These are phyloP conservation scores for Dascyllus trimaculatus DNA, from an alignment of 2,113 vertebrate species.

Conservation along the genomic window DNA sequence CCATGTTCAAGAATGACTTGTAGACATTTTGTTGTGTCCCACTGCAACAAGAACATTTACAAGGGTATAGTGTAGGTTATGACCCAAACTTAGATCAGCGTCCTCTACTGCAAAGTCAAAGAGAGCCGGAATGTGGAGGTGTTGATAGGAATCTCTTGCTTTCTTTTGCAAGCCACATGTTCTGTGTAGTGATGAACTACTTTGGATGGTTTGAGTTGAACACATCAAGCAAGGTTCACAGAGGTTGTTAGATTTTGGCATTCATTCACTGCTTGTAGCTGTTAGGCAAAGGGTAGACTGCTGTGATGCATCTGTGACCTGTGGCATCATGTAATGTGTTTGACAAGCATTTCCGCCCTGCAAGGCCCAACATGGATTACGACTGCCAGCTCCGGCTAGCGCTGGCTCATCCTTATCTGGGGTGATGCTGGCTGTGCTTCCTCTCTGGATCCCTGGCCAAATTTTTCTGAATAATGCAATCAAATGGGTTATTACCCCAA, in stretches of 20 bases:
- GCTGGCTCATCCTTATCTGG: constrained; percentile 53
- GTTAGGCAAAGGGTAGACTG: constrained; percentile 52
- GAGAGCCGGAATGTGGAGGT: constrained; percentile 32
- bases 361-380: constrained; percentile 50
- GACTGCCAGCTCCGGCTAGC: constrained; percentile 64
- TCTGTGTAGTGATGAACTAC: constrained; percentile 45
- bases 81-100: constrained; percentile 55
- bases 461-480: constrained; percentile 46
- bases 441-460: constrained; percentile 68
- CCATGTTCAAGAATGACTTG: constrained; percentile 76
- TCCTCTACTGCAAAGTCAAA: constrained; percentile 57
- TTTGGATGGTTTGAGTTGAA: constrained; percentile 49
- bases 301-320: constrained; percentile 70
- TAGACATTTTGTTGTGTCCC: constrained; percentile 61
- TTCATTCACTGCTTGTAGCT: constrained; percentile 69
- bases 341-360: constrained; percentile 68
- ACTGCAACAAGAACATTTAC: constrained; percentile 32
- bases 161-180: constrained; percentile 52
- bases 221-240: constrained; percentile 40
- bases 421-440: constrained; percentile 78
- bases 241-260: constrained; percentile 57
- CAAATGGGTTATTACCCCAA: constrained; percentile 22
- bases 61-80: constrained; percentile 37
- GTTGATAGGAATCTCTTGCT: constrained; percentile 67
- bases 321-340: constrained; percentile 76